Conservation (phyloP, 2,797 vertebrate species). For the Poecilia gillii region DNA sequence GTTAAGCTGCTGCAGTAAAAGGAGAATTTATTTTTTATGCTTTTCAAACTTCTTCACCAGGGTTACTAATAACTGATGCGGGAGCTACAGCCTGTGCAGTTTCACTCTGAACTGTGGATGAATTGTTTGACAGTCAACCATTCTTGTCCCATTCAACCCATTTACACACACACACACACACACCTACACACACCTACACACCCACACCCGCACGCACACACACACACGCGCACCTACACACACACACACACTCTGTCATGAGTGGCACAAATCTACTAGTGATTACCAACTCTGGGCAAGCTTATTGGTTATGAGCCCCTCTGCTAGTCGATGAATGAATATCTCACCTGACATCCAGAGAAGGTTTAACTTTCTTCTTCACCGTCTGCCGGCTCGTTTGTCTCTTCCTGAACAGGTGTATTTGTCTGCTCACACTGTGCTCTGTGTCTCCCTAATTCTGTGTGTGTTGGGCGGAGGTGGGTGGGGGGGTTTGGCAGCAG, state of each 20-base stretch:
- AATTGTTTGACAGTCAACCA: slow-evolving; percentile 72
- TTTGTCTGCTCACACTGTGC: slow-evolving; percentile 50
- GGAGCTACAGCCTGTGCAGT: neutral
- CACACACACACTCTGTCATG: slow-evolving; percentile 64
- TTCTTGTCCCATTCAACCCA: slow-evolving; percentile 59
- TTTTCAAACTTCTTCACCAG: too few species aligned
- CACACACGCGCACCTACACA: neutral
- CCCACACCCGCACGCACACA: slow-evolving; percentile 51
- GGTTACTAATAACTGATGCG: neutral
- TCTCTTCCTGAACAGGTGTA: slow-evolving; percentile 59
- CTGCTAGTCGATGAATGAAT: slow-evolving; percentile 13
- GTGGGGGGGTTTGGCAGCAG: slow-evolving; percentile 58
- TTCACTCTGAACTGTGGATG: slow-evolving; percentile 50
- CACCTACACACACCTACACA: too few species aligned
- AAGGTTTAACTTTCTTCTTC: slow-evolving; percentile 19
- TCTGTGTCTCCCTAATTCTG: slow-evolving; percentile 45
- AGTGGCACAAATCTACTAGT: slow-evolving; percentile 75
- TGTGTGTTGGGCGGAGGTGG: neutral
- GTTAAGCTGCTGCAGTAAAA: neutral
- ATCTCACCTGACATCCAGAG: slow-evolving; percentile 27
- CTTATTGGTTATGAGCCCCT: slow-evolving; percentile 59
- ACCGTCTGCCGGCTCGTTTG: slow-evolving; percentile 23
- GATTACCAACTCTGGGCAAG: slow-evolving; percentile 60
- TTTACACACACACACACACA: slow-evolving; percentile 57
- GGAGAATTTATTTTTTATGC: neutral